Evolutionary conservation across 2,113 vertebrate species (phyloP), one percentile per base, ranked within the genome.

Genomic region (Tupaia tana): DNA sequence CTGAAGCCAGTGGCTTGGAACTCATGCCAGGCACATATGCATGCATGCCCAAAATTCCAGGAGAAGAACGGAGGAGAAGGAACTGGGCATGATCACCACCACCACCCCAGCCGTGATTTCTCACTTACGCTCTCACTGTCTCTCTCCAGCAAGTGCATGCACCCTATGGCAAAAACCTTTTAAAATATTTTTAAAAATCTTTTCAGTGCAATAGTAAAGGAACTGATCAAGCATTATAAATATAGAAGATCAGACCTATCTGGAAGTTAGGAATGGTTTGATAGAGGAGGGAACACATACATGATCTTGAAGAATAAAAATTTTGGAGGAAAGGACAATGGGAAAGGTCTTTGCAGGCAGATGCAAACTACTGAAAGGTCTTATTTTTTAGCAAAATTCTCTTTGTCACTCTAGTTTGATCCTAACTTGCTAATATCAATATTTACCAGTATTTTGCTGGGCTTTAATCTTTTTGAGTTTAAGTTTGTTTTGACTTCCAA

Each of bases 401-500:
- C 63, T 84, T 75, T 86, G 81, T 16, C 74, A 78, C 2, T 56
- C 61, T 16, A 34, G 52, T 69, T 56, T 93, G 63, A 61, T 54
- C 13, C 2, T 25, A 63, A 54, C 59, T 90, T 85, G 31, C 58
- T 78, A 9, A 27, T 70, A 11, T 34, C 81, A 93, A 74, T 69
- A 74, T 34, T 69, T 92, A 56, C 19, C 11, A 82, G 3, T 75
- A 78, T 67, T 79, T 93, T 88, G n/a, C 43, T 93, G 61, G 27
- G 24, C 81, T 89, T 96, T n/a, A 90, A 66, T 29, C 14, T 83
- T 91, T 91, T 54, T 56, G 22, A 67, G 12, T 96, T 96, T 78
- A 58, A 64, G 87, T 95, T 56, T 90, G 24, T 25, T 93, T 73
- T 64, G 81, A 24, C 78, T 88, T 29, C 71, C 78, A 63, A 25